Percentiles rank a stretch among this genome's conserved stretches.
Evolutionary conservation across 2,888 invertebrate genomes (phyloP).

Genomic region (Nephrocerus scutellatus): DNA sequence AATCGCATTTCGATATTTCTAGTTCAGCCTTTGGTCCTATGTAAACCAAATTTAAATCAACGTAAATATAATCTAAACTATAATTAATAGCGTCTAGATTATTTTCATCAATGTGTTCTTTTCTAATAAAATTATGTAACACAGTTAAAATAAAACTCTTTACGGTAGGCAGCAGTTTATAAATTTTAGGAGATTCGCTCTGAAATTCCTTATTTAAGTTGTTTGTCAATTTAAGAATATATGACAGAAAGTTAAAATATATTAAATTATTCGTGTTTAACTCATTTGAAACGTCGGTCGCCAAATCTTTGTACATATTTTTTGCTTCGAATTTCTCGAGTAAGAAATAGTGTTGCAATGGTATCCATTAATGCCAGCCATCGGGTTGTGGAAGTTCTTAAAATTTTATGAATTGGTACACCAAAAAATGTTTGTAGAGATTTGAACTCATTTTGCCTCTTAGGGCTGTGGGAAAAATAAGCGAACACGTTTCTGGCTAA

Average conservation of each 20-base stretch:
- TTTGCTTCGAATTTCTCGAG: constrained; percentile 9
- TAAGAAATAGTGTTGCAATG: constrained; percentile 14
- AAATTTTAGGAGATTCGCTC: constrained; percentile 3
- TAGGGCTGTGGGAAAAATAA: constrained; percentile 30
- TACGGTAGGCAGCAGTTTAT: constrained; percentile 4
- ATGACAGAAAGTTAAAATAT: constrained; percentile 6
- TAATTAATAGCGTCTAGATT: background rate
- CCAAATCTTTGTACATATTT: constrained; percentile 2
- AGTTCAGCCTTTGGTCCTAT: constrained; percentile 10
- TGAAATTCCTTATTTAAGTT: constrained; percentile 12
- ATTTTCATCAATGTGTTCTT: constrained; percentile 1
- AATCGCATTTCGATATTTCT: constrained; percentile 4
- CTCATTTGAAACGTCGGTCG: background rate
- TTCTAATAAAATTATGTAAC: constrained; percentile 9
- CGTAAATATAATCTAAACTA: constrained; percentile 1
- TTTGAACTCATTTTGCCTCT: constrained; percentile 25
- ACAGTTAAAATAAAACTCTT: constrained; percentile 8
- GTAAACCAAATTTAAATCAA: constrained; percentile 7
- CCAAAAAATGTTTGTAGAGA: constrained; percentile 29
- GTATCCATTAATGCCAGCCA: constrained; percentile 29
- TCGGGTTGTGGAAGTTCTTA: constrained; percentile 29
- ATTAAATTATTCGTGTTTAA: constrained; percentile 1
- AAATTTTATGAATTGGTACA: constrained; percentile 28
- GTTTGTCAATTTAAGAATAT: constrained; percentile 7
- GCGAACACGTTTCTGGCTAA: constrained; percentile 26